These are phyloP conservation scores for Archips crataeganus DNA, from an alignment of 2,888 invertebrate genomes.

Conservation along the genomic window DNA sequence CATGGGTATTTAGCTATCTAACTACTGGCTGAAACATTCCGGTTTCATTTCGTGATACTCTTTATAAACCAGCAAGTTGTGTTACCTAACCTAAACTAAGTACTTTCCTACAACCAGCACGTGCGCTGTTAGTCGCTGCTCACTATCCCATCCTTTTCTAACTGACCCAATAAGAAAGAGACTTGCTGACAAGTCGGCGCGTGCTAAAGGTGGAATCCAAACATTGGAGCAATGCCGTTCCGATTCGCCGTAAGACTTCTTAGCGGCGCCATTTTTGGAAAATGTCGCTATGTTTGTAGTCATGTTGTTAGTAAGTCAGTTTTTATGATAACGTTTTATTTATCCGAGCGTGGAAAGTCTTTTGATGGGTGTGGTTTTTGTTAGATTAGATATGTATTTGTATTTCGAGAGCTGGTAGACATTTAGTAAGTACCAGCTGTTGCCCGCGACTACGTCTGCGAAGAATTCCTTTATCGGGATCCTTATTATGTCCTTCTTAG, in stretches of 20 bases:
- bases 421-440: too few species aligned
- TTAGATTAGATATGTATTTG: neutral
- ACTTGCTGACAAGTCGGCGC: neutral
- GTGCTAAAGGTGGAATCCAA: neutral
- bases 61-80: too few species aligned
- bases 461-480: too few species aligned
- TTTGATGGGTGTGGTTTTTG: neutral
- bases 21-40: too few species aligned
- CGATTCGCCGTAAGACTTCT: neutral
- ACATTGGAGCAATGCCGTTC: neutral
- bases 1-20: too few species aligned
- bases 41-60: too few species aligned
- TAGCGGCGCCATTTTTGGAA: conserved; percentile 43
- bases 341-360: neutral
- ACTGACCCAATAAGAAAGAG: neutral
- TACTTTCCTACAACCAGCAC: neutral
- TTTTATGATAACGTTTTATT: conserved; percentile 1
- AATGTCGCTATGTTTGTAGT: conserved; percentile 7
- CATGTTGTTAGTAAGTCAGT: neutral
- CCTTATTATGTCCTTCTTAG: too few species aligned
- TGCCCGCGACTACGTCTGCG: too few species aligned
- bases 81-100: neutral
- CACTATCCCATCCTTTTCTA: neutral
- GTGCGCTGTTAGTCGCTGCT: neutral
- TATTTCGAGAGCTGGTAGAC: too few species aligned